Percentiles rank a stretch among this genome's conserved stretches.
phyloP scores from a whole-genome alignment of 2,797 vertebrate genomes.

The Pangasius sanitwongsei region DNA sequence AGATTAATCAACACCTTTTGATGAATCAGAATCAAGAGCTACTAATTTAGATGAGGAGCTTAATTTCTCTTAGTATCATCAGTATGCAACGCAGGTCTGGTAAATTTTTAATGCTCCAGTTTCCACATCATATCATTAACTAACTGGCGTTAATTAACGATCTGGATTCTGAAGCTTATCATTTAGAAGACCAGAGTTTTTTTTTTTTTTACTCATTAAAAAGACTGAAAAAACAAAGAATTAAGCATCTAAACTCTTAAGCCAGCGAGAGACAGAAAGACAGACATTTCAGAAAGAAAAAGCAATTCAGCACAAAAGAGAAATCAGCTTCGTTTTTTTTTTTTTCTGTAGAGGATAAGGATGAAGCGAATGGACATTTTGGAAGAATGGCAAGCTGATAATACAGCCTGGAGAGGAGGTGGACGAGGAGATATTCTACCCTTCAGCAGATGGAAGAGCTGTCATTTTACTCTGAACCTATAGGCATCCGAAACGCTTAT shows the following conservation, averaged over 20 bases:
- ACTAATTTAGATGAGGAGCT: background rate
- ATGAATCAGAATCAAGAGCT: background rate
- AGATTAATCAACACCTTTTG: background rate
- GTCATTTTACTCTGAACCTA: background rate
- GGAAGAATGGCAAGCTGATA: background rate
- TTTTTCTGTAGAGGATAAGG: background rate
- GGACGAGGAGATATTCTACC: background rate
- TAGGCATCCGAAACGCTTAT: background rate
- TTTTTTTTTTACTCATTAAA: background rate
- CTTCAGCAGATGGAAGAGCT: background rate
- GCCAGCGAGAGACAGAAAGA: background rate
- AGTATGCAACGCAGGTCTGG: background rate
- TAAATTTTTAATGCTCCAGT: background rate
- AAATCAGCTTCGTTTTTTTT: background rate
- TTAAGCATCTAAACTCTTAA: background rate
- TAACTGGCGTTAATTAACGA: background rate
- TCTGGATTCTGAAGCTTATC: background rate
- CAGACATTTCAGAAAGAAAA: background rate
- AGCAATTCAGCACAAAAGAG: background rate
- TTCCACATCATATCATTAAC: constrained; percentile 6
- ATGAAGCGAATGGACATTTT: background rate
- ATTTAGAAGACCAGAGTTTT: background rate
- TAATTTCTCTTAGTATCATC: background rate
- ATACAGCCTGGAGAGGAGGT: background rate
- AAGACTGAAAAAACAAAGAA: background rate